Conservation (phyloP, 2,888 invertebrate species). For the Bombylius discolor region DNA sequence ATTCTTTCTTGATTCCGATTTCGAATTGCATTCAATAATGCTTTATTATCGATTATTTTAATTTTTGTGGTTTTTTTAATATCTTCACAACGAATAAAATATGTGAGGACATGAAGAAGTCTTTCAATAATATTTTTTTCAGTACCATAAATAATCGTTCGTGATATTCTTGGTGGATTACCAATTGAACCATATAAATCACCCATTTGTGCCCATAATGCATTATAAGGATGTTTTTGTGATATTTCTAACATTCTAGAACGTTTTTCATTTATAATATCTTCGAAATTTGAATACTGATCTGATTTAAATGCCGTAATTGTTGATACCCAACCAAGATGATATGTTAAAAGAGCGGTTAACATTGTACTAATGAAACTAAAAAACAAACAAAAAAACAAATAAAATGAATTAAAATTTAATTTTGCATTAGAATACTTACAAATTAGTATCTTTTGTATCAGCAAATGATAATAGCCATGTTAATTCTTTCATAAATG, state of each 20-base stretch:
- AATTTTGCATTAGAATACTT: slow-evolving; percentile 36
- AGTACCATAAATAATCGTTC: slow-evolving; percentile 64
- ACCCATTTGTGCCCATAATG: slow-evolving; percentile 77
- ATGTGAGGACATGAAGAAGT: slow-evolving; percentile 65
- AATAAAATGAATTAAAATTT: not conserved
- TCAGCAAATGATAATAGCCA: slow-evolving; percentile 57
- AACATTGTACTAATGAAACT: slow-evolving; percentile 83
- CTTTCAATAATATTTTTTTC: slow-evolving; percentile 52
- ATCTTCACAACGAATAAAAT: slow-evolving; percentile 74
- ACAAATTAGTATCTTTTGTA: slow-evolving; percentile 83
- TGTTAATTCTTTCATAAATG: slow-evolving; percentile 46
- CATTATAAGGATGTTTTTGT: slow-evolving; percentile 65
- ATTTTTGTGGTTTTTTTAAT: slow-evolving; percentile 42
- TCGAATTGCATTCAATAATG: slow-evolving; percentile 18
- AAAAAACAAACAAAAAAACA: slow-evolving; percentile 35
- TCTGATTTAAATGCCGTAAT: slow-evolving; percentile 39
- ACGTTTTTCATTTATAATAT: slow-evolving; percentile 28
- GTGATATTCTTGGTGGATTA: slow-evolving; percentile 59
- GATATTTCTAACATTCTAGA: slow-evolving; percentile 44
- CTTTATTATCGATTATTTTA: slow-evolving; percentile 32
- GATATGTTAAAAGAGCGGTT: slow-evolving; percentile 78
- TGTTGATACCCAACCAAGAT: slow-evolving; percentile 83
- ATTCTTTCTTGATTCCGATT: slow-evolving; percentile 6
- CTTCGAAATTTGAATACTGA: slow-evolving; percentile 19
- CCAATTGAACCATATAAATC: slow-evolving; percentile 80